A percentile compares a stretch with the other conserved stretches of the same genome.
phyloP scores from a whole-genome alignment of 2,113 vertebrate genomes.

The Dromas ardeola region DNA sequence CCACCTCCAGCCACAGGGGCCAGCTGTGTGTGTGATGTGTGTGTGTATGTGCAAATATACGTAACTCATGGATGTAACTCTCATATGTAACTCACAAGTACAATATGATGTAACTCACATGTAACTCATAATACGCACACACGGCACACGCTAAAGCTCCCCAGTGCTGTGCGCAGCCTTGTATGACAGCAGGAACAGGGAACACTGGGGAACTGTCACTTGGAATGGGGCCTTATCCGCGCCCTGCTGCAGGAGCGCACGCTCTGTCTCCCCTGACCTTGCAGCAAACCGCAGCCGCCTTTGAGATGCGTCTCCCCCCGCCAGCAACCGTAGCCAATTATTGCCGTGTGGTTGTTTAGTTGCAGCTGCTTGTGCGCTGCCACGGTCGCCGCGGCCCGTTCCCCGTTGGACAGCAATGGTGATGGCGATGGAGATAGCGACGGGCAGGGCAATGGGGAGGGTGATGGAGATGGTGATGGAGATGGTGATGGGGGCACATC shows the following conservation, averaged over 20 bases:
- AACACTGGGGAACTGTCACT: neutral
- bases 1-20: fast-evolving
- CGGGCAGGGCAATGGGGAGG: too few relatives aligned
- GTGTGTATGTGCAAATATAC: fast-evolving
- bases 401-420: too few relatives aligned
- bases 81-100: neutral
- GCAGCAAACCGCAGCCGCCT: neutral
- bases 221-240: neutral
- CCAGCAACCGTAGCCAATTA: neutral
- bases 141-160: neutral
- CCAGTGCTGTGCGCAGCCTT: neutral
- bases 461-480: neutral
- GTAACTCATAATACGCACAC: neutral
- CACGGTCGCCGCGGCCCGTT: neutral
- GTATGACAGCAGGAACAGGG: neutral
- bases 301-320: neutral
- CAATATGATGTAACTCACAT: too few relatives aligned
- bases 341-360: neutral
- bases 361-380: neutral
- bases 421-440: too few relatives aligned
- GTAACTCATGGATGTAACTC: too few relatives aligned
- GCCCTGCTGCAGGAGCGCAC: fast-evolving
- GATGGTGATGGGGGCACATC: neutral
- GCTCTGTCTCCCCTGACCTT: constrained; percentile 1
- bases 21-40: fast-evolving